Conservation (phyloP, 1,140 invertebrate genomes). For the Armadillidium nasatum region DNA sequence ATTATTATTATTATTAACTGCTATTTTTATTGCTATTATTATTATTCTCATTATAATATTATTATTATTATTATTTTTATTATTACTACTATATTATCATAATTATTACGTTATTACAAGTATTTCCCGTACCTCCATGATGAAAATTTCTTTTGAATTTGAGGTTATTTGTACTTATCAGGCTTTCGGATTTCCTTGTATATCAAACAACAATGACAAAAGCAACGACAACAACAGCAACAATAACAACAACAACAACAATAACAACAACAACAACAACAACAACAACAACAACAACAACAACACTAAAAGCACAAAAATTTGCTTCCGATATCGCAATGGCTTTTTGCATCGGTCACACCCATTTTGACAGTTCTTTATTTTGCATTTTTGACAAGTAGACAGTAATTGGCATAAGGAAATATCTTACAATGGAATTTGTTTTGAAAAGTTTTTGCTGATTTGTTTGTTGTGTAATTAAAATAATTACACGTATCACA, state of each 20-base stretch:
- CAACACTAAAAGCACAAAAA: background rate
- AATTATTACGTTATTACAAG: no score
- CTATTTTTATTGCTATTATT: background rate
- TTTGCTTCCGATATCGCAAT: background rate
- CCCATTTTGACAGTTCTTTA: background rate
- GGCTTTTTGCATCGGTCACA: background rate
- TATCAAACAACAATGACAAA: background rate
- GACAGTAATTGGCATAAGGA: no score
- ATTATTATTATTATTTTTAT: no score
- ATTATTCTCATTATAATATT: no score
- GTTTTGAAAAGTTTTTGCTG: background rate
- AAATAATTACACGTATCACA: no score
- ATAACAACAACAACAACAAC: background rate
- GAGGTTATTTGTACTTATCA: background rate
- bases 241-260: background rate
- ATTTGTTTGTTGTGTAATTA: no score
- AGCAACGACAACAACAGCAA: background rate
- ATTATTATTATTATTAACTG: background rate
- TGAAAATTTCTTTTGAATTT: background rate
- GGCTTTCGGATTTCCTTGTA: background rate
- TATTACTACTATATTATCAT: no score
- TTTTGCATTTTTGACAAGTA: no score
- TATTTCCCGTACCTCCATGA: background rate
- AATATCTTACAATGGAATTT: background rate
- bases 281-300: background rate